These are phyloP conservation scores for Ondatra zibethicus DNA, from an alignment of 2,113 vertebrate species.

Conservation along the genomic window DNA sequence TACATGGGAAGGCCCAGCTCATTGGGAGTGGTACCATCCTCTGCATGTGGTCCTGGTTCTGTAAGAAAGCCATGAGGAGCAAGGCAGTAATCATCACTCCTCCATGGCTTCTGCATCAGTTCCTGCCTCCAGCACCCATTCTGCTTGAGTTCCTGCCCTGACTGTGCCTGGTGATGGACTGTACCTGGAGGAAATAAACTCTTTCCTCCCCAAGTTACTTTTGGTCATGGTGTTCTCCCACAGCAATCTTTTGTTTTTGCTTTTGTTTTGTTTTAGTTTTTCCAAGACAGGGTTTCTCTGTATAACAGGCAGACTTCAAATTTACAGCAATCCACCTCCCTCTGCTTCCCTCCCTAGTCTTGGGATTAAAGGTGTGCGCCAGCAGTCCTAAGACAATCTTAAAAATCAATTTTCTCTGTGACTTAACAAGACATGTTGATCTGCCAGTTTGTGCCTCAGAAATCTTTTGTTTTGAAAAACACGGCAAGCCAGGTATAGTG, in stretches of 20 bases:
- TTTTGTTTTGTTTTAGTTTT: no score
- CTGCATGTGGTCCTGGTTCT: background rate
- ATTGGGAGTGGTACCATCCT: no score
- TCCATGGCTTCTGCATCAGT: background rate
- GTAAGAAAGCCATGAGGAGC: background rate
- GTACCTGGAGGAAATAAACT: background rate
- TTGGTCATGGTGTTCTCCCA: background rate
- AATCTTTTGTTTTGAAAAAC: conserved; percentile 34
- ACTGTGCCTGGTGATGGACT: background rate
- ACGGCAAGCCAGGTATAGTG: background rate
- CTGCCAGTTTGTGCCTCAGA: background rate
- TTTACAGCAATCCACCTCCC: no score
- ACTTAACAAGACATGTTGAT: background rate
- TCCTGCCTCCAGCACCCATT: background rate
- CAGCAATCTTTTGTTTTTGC: background rate
- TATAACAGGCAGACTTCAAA: no score
- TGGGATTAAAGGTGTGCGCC: no score
- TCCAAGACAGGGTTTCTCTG: no score
- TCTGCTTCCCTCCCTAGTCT: no score
- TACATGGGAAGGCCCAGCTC: background rate
- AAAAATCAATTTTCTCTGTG: background rate
- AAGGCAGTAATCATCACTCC: background rate
- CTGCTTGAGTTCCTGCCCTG: background rate
- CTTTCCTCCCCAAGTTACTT: background rate
- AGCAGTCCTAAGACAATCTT: background rate